Evolutionary conservation across 2,888 invertebrate genomes (phyloP).

Genomic region (Hyles lineata): DNA sequence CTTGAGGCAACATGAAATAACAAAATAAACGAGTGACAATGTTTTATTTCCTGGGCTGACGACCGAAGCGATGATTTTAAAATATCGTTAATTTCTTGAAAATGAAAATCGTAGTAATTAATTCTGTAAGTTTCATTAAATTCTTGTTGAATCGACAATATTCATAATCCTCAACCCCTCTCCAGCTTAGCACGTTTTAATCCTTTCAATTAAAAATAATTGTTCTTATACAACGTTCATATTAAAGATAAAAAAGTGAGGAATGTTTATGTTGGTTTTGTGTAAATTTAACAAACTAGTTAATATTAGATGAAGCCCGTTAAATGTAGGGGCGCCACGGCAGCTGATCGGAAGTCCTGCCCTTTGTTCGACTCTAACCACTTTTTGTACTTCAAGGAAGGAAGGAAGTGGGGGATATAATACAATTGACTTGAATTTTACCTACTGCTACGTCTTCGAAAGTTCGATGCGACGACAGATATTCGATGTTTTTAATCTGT

Average conservation of each 20-base stretch:
- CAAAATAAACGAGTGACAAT: constrained; percentile 1
- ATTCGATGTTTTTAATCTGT: constrained; percentile 32
- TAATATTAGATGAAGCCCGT: constrained; percentile 80
- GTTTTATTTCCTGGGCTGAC: neutral
- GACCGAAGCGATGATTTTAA: neutral
- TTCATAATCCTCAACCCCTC: neutral
- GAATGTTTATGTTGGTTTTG: constrained; percentile 35
- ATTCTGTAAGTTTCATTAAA: neutral
- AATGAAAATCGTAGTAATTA: neutral
- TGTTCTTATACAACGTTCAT: no score
- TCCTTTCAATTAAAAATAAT: neutral
- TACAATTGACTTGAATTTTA: constrained; percentile 45
- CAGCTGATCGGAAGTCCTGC: constrained; percentile 85
- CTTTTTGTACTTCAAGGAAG: constrained; percentile 67
- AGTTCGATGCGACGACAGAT: constrained; percentile 21
- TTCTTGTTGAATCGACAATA: neutral
- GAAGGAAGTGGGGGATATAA: constrained; percentile 65
- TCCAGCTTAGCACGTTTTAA: neutral
- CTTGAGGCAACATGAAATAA: neutral
- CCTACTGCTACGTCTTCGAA: constrained; percentile 28
- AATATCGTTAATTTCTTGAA: neutral
- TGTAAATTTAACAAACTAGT: constrained; percentile 57
- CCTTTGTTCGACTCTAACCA: constrained; percentile 77
- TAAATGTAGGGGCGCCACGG: constrained; percentile 73
- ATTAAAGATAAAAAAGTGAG: constrained; percentile 3